Conservation (phyloP, 2,113 vertebrate genomes). For the Cervus canadensis region DNA sequence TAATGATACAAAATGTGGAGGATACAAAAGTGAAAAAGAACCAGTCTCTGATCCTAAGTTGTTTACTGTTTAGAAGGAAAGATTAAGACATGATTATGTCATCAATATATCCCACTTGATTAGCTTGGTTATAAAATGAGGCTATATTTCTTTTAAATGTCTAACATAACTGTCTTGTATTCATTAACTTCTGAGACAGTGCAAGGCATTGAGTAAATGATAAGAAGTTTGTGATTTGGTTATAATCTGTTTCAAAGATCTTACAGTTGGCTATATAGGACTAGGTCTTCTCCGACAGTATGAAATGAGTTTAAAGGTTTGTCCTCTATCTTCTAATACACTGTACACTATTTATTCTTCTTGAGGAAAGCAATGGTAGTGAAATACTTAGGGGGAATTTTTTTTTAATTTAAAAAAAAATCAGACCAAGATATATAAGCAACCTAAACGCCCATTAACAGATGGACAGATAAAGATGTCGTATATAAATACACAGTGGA, state of each 20-base stretch:
- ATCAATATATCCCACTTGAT: neutral
- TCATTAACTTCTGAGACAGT: neutral
- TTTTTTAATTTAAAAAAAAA: neutral
- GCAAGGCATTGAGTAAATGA: neutral
- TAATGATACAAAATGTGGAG: neutral
- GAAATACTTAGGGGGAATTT: neutral
- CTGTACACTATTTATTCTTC: conserved; percentile 22
- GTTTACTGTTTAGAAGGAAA: neutral
- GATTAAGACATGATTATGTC: neutral
- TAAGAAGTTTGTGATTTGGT: neutral
- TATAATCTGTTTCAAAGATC: neutral
- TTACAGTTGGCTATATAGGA: neutral
- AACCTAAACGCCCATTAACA: neutral
- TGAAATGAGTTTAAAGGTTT: neutral
- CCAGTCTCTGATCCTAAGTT: neutral
- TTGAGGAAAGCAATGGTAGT: neutral
- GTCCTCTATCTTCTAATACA: neutral
- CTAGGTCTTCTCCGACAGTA: neutral
- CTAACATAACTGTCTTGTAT: neutral
- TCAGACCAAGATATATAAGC: neutral
- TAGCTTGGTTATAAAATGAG: conserved; percentile 8
- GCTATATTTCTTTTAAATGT: neutral
- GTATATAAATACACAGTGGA: neutral
- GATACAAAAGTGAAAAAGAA: neutral
- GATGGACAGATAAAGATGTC: neutral